A percentile compares a stretch with the other conserved stretches of the same genome.
Conservation (phyloP, 2,113 vertebrate genomes). For the Laterallus jamaicensis region DNA sequence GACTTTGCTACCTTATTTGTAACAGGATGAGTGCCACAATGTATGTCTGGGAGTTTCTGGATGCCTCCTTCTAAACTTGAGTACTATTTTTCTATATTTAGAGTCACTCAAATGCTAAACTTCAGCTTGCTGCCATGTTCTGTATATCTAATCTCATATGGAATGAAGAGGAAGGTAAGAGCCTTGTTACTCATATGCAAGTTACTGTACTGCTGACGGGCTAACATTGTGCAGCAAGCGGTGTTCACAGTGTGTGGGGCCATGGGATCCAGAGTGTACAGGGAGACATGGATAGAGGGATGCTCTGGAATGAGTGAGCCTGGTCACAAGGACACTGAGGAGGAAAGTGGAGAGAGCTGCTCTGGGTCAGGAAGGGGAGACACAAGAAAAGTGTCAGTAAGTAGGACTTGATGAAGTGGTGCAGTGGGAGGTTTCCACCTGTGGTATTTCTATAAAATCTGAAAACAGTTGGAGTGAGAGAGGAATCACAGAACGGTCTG, state of each 20-base stretch:
- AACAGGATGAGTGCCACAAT: not conserved
- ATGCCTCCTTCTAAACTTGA: constrained; percentile 2
- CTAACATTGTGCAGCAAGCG: not conserved
- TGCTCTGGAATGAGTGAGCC: not conserved
- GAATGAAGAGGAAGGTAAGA: constrained; percentile 98
- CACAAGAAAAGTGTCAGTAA: not conserved
- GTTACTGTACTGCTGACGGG: not conserved
- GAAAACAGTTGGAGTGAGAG: not conserved
- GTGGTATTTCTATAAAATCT: not conserved
- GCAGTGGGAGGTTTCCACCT: not conserved
- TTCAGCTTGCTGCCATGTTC: constrained; percentile 96
- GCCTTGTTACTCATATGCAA: not conserved
- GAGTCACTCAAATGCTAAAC: constrained; percentile 96
- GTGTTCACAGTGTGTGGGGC: not conserved
- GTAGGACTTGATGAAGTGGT: not conserved
- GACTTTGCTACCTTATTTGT: not conserved
- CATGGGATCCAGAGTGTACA: not conserved
- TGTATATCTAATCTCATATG: constrained; percentile 98
- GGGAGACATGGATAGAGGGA: not conserved
- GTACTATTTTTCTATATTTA: constrained; percentile 56
- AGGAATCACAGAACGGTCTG: not conserved
- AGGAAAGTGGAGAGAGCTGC: not conserved
- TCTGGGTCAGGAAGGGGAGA: not conserved
- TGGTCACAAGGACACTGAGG: not conserved
- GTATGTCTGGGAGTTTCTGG: not conserved